These are phyloP conservation scores for Lepisosteus oculatus DNA, from an alignment of 2,113 vertebrate species.

Conservation along the genomic window DNA sequence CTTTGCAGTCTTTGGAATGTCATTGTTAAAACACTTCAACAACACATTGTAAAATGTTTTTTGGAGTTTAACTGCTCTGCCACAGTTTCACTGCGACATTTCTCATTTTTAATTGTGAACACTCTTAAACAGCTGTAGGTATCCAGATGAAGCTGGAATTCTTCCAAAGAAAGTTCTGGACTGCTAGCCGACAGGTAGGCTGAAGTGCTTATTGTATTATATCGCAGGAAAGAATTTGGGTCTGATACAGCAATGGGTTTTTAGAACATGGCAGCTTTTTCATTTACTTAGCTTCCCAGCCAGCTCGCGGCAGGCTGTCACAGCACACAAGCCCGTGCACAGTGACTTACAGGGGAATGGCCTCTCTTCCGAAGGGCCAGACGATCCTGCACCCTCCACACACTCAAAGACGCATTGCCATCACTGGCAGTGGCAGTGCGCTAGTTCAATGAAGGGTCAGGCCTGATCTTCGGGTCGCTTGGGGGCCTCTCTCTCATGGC, in stretches of 20 bases:
- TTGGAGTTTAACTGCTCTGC: no score
- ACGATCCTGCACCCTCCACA: not conserved
- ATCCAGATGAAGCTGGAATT: conserved; percentile 99
- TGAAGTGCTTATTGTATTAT: conserved; percentile 18
- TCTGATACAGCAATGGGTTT: conserved; percentile 6
- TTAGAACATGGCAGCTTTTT: conserved; percentile 13
- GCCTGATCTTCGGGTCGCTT: no score
- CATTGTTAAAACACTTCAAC: no score
- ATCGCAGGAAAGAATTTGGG: conserved; percentile 13
- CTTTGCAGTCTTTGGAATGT: no score
- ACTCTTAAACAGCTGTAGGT: conserved; percentile 84
- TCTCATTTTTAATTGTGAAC: conserved; percentile 33
- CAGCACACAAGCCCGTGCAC: not conserved
- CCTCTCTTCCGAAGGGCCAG: not conserved
- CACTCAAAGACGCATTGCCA: not conserved
- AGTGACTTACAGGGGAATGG: not conserved
- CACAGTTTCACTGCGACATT: not conserved
- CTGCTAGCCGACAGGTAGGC: conserved; percentile 93
- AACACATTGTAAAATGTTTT: no score
- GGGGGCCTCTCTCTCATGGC: no score
- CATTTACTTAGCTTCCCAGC: conserved; percentile 17
- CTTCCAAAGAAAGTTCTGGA: conserved; percentile 98
- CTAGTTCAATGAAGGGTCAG: no score
- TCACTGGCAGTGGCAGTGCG: no score
- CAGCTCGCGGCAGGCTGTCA: not conserved